These are phyloP conservation scores for Pholis gunnellus DNA, from an alignment of 2,113 vertebrate genomes.

Conservation along the genomic window DNA sequence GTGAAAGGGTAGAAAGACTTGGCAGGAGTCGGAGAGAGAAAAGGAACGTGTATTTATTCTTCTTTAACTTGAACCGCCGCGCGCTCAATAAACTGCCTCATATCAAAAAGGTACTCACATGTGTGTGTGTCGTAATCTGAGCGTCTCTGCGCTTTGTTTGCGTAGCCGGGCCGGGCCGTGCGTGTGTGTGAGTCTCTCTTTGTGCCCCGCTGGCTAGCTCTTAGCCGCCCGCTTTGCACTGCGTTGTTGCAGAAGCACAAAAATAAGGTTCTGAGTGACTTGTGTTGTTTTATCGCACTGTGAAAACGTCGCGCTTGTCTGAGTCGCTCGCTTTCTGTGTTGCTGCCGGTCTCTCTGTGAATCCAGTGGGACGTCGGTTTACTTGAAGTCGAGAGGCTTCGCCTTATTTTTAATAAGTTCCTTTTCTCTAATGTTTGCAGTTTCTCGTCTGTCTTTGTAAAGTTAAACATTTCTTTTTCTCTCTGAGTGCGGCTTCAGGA, in stretches of 20 bases:
- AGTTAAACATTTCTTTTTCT: background rate
- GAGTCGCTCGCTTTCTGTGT: background rate
- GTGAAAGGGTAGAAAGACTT: background rate
- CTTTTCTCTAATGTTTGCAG: conserved; percentile 17
- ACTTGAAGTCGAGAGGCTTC: conserved; percentile 8
- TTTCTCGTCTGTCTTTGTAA: conserved; percentile 29
- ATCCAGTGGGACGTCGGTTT: conserved; percentile 31
- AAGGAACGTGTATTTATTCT: background rate
- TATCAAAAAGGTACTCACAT: background rate
- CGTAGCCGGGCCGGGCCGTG: too few species aligned
- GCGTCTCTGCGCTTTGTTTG: background rate
- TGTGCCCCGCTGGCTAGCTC: too few species aligned
- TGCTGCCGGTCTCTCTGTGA: conserved; percentile 12
- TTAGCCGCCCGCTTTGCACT: too few species aligned
- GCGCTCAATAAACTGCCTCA: background rate
- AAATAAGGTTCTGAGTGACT: background rate
- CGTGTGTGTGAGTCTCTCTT: too few species aligned
- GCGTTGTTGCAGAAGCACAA: too few species aligned
- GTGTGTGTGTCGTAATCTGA: too few species aligned
- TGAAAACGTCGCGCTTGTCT: background rate
- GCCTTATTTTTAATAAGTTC: conserved; percentile 30
- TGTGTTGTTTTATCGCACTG: background rate
- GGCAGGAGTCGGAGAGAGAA: background rate
- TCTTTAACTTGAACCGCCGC: background rate
- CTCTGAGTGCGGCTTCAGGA: background rate